phyloP scores from a whole-genome alignment of 2,888 invertebrate species.

The Hesperia comma region DNA sequence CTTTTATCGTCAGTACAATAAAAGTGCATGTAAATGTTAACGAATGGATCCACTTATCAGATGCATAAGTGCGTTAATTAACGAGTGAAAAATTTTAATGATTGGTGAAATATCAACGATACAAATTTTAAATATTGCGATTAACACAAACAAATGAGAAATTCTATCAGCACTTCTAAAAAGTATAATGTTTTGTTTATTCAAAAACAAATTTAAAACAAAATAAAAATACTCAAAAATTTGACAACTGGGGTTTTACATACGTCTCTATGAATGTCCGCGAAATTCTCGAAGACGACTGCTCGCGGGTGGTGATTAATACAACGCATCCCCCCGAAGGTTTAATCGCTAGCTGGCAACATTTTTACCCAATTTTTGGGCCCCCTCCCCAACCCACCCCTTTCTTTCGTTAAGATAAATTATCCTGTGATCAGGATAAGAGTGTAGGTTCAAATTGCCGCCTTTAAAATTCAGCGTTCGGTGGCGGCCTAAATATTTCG shows the following conservation, averaged over 20 bases:
- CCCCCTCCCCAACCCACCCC: slow-evolving; percentile 72
- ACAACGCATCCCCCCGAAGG: slow-evolving; percentile 83
- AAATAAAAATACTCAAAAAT: background rate
- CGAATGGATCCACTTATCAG: too few species aligned
- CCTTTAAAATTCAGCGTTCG: slow-evolving; percentile 81
- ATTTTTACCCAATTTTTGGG: slow-evolving; percentile 85
- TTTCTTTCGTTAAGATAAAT: slow-evolving; percentile 85
- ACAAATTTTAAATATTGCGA: too few species aligned
- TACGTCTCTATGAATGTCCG: slow-evolving; percentile 62
- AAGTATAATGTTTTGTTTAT: too few species aligned
- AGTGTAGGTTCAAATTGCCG: slow-evolving; percentile 84
- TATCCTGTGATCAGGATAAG: slow-evolving; percentile 83
- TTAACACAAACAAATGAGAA: too few species aligned
- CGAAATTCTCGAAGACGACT: slow-evolving; percentile 77
- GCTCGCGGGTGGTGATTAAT: slow-evolving; percentile 82
- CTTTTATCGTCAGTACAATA: too few species aligned
- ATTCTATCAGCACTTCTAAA: too few species aligned
- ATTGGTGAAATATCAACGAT: too few species aligned
- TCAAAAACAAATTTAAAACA: too few species aligned
- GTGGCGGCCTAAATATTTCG: slow-evolving; percentile 71
- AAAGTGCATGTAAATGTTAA: too few species aligned
- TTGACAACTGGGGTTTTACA: background rate
- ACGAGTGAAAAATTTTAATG: too few species aligned
- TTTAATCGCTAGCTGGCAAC: slow-evolving; percentile 84
- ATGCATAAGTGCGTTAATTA: too few species aligned